A percentile compares a stretch with the other conserved stretches of the same genome.
Conservation (phyloP, 1,140 invertebrate species). For the Formica selysi region DNA sequence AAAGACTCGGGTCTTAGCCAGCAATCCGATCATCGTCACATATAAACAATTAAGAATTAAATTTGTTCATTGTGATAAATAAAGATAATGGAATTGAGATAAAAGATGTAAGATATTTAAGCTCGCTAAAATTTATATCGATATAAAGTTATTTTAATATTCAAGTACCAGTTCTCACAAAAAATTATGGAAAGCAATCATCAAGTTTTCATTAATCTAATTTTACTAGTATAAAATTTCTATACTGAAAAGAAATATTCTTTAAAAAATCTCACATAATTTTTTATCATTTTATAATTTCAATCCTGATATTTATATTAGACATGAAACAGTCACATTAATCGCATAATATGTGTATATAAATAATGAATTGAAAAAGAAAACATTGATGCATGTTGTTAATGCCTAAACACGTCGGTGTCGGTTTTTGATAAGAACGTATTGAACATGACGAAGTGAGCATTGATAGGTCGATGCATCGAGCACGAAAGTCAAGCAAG, state of each 20-base stretch:
- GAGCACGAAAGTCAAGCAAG: slow-evolving; percentile 30
- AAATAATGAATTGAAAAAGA: neutral
- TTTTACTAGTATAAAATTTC: neutral
- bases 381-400: slow-evolving; percentile 22
- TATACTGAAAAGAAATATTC: neutral
- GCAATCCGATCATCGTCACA: slow-evolving; percentile 2
- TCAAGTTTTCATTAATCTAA: neutral
- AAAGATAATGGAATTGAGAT: neutral
- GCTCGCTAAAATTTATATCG: neutral
- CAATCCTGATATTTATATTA: neutral
- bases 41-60: slow-evolving; percentile 21
- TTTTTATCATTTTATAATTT: neutral
- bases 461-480: slow-evolving; percentile 18
- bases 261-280: neutral
- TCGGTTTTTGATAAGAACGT: slow-evolving; percentile 33
- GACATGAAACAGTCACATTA: neutral
- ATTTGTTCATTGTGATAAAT: slow-evolving; percentile 28
- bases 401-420: slow-evolving; percentile 7
- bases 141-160: neutral
- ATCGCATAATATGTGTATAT: slow-evolving; percentile 3
- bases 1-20: slow-evolving; percentile 34
- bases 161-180: neutral
- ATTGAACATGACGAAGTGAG: slow-evolving; percentile 14
- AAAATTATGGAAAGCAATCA: neutral
- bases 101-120: neutral